phyloP scores from a whole-genome alignment of 2,797 vertebrate genomes.

The Apogon hyalosoma region DNA sequence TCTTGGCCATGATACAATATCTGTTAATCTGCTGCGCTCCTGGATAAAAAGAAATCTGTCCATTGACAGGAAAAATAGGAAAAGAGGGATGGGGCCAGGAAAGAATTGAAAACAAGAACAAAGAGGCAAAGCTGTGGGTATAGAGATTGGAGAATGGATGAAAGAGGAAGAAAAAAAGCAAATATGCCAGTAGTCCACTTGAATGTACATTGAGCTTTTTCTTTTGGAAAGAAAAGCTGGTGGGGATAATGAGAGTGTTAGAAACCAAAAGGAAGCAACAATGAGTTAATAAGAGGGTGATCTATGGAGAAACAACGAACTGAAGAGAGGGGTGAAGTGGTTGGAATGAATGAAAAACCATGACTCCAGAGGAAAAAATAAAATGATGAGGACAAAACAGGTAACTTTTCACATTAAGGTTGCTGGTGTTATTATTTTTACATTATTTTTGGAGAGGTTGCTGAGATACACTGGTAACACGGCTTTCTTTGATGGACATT shows the following conservation, averaged over 20 bases:
- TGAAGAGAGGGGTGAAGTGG: conserved; percentile 72
- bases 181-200: conserved; percentile 75
- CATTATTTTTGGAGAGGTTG: neutral
- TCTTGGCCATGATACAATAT: conserved; percentile 90
- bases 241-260: conserved; percentile 75
- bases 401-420: neutral
- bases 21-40: conserved; percentile 87
- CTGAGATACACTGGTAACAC: neutral
- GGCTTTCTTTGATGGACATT: conserved; percentile 22
- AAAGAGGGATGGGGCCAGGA: conserved; percentile 74
- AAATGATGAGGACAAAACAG: neutral
- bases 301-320: conserved; percentile 61
- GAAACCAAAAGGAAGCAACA: conserved; percentile 63
- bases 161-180: conserved; percentile 68
- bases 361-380: conserved; percentile 10
- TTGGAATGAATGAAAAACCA: conserved; percentile 21
- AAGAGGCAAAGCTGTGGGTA: conserved; percentile 60
- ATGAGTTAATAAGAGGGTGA: conserved; percentile 71
- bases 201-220: conserved; percentile 77
- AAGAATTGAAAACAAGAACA: conserved; percentile 77
- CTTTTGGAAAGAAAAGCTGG: conserved; percentile 71
- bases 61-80: conserved; percentile 85
- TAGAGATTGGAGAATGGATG: conserved; percentile 65
- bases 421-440: neutral
- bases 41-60: conserved; percentile 88